Conservation (phyloP, 2,888 invertebrate species). For the Stenolophus ochropezus region DNA sequence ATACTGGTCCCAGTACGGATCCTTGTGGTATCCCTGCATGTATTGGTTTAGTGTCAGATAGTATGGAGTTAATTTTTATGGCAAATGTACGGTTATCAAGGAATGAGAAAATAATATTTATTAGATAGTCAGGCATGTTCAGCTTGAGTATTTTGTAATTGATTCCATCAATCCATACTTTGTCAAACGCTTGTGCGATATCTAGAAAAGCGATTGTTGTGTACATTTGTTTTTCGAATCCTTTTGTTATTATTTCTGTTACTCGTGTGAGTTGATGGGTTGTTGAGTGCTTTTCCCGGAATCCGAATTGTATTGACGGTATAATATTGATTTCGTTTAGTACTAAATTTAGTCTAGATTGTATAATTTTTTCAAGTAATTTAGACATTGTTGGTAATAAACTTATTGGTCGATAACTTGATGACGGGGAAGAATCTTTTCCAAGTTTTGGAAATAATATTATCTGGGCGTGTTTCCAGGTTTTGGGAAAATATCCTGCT, state of each 20-base stretch:
- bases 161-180: slow-evolving; percentile 66
- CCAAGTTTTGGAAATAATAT: background rate
- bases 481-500: background rate
- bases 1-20: slow-evolving; percentile 61
- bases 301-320: background rate
- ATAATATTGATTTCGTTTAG: background rate
- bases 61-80: slow-evolving; percentile 54
- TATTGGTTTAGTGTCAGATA: slow-evolving; percentile 59
- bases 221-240: slow-evolving; percentile 62
- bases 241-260: slow-evolving; percentile 61
- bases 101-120: slow-evolving; percentile 63
- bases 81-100: slow-evolving; percentile 62
- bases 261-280: no score
- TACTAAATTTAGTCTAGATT: background rate
- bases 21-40: slow-evolving; percentile 66
- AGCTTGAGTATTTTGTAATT: slow-evolving; percentile 62
- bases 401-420: background rate
- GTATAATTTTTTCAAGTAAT: background rate
- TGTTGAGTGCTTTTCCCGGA: background rate
- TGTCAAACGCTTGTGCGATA: slow-evolving; percentile 66
- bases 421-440: background rate
- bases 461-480: background rate
- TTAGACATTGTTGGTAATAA: background rate
- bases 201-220: slow-evolving; percentile 63
- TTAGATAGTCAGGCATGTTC: slow-evolving; percentile 61